Evolutionary conservation across 2,888 invertebrate genomes (phyloP).

Genomic region (Merodon equestris): DNA sequence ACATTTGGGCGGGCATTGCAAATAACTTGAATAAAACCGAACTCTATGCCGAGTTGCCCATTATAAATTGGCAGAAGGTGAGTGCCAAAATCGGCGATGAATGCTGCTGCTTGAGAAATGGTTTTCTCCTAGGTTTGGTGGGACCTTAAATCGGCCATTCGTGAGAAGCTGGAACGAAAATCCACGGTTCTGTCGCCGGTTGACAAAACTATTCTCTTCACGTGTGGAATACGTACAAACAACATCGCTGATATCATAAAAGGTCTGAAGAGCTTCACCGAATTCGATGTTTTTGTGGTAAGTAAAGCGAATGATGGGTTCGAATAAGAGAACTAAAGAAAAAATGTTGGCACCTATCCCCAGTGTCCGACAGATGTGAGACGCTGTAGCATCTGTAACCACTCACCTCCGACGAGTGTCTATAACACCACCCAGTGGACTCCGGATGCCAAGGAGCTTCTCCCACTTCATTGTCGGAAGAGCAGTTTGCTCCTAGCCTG

Average conservation of each 20-base stretch:
- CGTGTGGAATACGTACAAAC: not conserved
- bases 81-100: not conserved
- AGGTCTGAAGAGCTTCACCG: no score
- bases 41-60: not conserved
- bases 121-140: conserved; percentile 24
- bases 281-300: no score
- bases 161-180: not conserved
- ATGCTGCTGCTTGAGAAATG: not conserved
- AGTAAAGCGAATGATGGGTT: no score
- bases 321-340: no score
- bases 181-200: no score
- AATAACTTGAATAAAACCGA: not conserved
- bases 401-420: no score
- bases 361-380: no score
- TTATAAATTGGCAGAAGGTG: conserved; percentile 30
- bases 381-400: no score
- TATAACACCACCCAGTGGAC: conserved; percentile 2
- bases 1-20: conserved; percentile 20
- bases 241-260: not conserved
- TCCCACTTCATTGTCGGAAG: not conserved
- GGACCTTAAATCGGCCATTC: conserved; percentile 7
- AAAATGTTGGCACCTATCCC: no score
- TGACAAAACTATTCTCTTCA: no score
- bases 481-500: not conserved
- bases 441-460: not conserved